phyloP scores from a whole-genome alignment of 30 jellyfish, hydroid and myxozoan genomes.

The Cassiopea xamachana region DNA sequence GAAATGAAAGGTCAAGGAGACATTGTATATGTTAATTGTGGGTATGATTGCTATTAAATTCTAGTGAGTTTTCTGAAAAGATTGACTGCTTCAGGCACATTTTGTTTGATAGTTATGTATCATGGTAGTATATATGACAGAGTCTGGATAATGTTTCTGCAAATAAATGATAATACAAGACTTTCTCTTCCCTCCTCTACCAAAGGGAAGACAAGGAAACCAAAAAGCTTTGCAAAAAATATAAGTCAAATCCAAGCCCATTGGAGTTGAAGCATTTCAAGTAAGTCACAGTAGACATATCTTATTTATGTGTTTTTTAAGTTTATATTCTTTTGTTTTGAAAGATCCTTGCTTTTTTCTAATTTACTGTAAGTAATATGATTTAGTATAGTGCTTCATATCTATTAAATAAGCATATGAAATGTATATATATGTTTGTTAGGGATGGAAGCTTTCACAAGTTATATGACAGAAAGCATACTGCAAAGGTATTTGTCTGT shows the following conservation, averaged over 20 bases:
- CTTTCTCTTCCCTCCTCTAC: background rate
- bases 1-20: slow-evolving; percentile 95
- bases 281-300: slow-evolving; percentile 51
- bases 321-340: background rate
- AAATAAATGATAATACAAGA: too few relatives aligned
- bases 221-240: slow-evolving; percentile 89
- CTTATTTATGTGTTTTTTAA: background rate
- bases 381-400: background rate
- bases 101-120: background rate
- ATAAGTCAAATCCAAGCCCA: slow-evolving; percentile 85
- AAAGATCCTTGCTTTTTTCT: too few relatives aligned
- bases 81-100: background rate
- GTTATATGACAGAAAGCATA: slow-evolving; percentile 88
- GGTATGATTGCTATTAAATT: slow-evolving; percentile 56
- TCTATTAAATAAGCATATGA: background rate
- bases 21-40: slow-evolving; percentile 83
- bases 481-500: slow-evolving; percentile 67
- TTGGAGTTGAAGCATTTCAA: slow-evolving; percentile 84
- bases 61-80: background rate
- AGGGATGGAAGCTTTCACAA: slow-evolving; percentile 94
- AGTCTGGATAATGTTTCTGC: background rate
- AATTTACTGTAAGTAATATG: too few relatives aligned
- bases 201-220: slow-evolving; percentile 88
- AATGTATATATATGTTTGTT: background rate
- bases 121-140: background rate